Conservation (phyloP, 1,140 invertebrate species). For the Andrena cerasifolii region DNA sequence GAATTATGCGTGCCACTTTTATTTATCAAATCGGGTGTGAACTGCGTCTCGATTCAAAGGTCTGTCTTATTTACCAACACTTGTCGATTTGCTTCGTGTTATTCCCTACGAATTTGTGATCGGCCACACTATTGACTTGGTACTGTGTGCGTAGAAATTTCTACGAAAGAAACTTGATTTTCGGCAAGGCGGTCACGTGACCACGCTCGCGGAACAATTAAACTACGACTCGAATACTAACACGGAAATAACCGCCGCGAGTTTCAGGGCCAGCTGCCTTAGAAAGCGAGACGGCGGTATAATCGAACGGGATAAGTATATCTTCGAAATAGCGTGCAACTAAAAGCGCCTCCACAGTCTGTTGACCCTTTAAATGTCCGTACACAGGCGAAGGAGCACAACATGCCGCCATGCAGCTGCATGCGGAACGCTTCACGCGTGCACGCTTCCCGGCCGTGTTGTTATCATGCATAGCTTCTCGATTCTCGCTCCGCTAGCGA, state of each 20-base stretch:
- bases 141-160: background rate
- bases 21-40: background rate
- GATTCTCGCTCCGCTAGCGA: background rate
- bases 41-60: background rate
- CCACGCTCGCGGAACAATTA: background rate
- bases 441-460: background rate
- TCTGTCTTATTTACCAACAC: background rate
- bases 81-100: background rate
- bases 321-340: slow-evolving; percentile 51
- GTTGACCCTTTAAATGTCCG: slow-evolving; percentile 50
- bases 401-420: background rate
- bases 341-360: slow-evolving; percentile 38
- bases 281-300: slow-evolving; percentile 15
- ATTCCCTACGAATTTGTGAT: background rate
- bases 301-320: slow-evolving; percentile 15
- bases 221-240: slow-evolving; percentile 1
- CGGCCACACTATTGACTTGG: background rate
- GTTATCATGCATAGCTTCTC: slow-evolving; percentile 1
- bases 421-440: background rate
- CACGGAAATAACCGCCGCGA: slow-evolving; percentile 36
- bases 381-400: slow-evolving; percentile 17
- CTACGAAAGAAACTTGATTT: background rate
- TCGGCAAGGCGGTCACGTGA: background rate
- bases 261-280: slow-evolving; percentile 34
- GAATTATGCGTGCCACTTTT: background rate